Evolutionary conservation across 1,140 invertebrate species (phyloP), one percentile per base, ranked within the genome.

Genomic region (Penaeus chinensis): DNA sequence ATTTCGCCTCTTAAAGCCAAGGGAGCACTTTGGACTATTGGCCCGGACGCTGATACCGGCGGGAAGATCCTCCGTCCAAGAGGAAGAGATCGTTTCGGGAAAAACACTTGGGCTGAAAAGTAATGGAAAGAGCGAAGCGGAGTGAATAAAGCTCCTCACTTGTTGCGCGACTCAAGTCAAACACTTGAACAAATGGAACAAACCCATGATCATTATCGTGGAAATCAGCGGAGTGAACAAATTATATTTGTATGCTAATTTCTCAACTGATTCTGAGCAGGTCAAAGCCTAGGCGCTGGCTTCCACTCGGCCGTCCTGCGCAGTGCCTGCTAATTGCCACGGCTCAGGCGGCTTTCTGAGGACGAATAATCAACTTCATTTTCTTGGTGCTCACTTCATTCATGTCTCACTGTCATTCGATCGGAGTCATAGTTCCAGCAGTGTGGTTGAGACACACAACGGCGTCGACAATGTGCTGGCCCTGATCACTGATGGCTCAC

Each of bases 201-300:
- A 76, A 87, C 85, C 85, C 81, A 79, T 62, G 78, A 87, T 87
- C 85, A 87, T 87, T 87, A 87, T 87, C 85, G 81, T 82, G 62
- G 76, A 87, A 87, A 82, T 87, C 85, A 87, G 66, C 79, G 65
- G 85, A 82, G 78, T 87, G 85, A 82, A 82, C 79, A 87, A 87
- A 87, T 87, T 87, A 69, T 82, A 79, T 87, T 87, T 87, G 85
- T 87, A 87, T 87, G 85, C 85, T 87, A 87, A 87, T 87, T 87
- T 69, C 85, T 62, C 78, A 78, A 87, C 85, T 74, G 61, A 80
- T 81, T 71, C 61, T 81, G 79, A 81, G 84, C 60, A 24, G 60
- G 71, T 20, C 19, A 47, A 18, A 60, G 16, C 65, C 27, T n/a
- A 13, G 32, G 71, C 27, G 71, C 16, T 1, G 61, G 24, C 61